Percentiles rank a stretch among this genome's conserved stretches.
These are phyloP conservation scores for Silvanus unidentatus DNA, from an alignment of 2,888 invertebrate genomes.

Conservation along the genomic window DNA sequence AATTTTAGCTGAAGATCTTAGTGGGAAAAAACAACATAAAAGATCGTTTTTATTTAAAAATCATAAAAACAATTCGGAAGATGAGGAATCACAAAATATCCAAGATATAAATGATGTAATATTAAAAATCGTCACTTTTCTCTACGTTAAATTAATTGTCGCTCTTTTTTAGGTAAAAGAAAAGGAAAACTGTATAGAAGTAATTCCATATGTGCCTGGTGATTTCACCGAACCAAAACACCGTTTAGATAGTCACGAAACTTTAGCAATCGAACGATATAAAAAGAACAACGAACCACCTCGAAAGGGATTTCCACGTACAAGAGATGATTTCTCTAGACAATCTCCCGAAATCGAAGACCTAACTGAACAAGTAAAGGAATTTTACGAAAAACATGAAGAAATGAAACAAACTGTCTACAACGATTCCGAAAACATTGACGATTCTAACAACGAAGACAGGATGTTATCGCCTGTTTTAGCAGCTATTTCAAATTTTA, in stretches of 20 bases:
- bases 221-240: constrained; percentile 50
- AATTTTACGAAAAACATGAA: constrained; percentile 35
- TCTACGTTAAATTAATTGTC: too few relatives aligned
- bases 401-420: constrained; percentile 41
- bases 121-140: too few relatives aligned
- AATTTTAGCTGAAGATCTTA: constrained; percentile 49
- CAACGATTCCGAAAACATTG: background rate
- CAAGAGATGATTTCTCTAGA: constrained; percentile 34
- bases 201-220: constrained; percentile 50
- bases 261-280: constrained; percentile 33
- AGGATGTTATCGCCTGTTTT: constrained; percentile 26
- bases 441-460: constrained; percentile 10
- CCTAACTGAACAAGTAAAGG: constrained; percentile 34
- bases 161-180: background rate
- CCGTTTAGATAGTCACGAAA: constrained; percentile 48
- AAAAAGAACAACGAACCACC: constrained; percentile 14
- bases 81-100: background rate
- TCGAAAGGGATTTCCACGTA: constrained; percentile 31
- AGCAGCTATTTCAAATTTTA: constrained; percentile 62
- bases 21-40: constrained; percentile 34
- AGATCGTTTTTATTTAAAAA: constrained; percentile 12
- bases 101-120: background rate
- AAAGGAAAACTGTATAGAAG: background rate
- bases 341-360: constrained; percentile 24
- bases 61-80: constrained; percentile 28